Conservation (phyloP, 2,888 invertebrate genomes). For the Polymixis lichenea region DNA sequence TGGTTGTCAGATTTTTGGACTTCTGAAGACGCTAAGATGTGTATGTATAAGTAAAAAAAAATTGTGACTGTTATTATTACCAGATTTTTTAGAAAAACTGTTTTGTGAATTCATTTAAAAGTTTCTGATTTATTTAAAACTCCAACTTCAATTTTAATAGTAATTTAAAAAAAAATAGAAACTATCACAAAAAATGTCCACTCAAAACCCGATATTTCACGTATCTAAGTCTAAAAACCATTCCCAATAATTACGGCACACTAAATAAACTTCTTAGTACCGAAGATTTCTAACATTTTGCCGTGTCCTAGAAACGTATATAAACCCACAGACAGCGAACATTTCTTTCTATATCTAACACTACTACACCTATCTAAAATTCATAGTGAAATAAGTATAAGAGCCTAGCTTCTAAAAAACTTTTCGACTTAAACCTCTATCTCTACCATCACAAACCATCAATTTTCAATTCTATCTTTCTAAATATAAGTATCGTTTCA, state of each 20-base stretch:
- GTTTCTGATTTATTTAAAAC: neutral
- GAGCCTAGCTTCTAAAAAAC: slow-evolving; percentile 88
- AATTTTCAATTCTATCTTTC: slow-evolving; percentile 30
- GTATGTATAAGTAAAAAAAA: too few relatives aligned
- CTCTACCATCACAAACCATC: neutral
- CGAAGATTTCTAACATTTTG: slow-evolving; percentile 87
- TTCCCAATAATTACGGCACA: slow-evolving; percentile 69
- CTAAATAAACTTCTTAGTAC: slow-evolving; percentile 69
- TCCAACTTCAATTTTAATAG: neutral
- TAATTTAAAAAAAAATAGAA: neutral
- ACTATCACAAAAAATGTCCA: neutral
- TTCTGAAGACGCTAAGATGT: neutral
- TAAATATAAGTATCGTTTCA: slow-evolving; percentile 59
- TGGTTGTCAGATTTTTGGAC: neutral
- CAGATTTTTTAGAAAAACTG: too few relatives aligned
- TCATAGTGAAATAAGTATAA: slow-evolving; percentile 90
- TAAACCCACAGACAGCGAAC: slow-evolving; percentile 84
- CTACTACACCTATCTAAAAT: slow-evolving; percentile 88
- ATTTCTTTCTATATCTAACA: slow-evolving; percentile 89
- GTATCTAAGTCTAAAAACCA: neutral
- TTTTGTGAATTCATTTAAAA: neutral
- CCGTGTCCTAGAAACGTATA: slow-evolving; percentile 88
- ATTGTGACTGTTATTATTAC: too few relatives aligned
- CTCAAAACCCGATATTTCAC: neutral
- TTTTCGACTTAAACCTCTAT: slow-evolving; percentile 40